Evolutionary conservation across 2,113 vertebrate genomes (phyloP), one percentile per base, ranked within the genome.

Genomic region (Phyllostomus hastatus): DNA sequence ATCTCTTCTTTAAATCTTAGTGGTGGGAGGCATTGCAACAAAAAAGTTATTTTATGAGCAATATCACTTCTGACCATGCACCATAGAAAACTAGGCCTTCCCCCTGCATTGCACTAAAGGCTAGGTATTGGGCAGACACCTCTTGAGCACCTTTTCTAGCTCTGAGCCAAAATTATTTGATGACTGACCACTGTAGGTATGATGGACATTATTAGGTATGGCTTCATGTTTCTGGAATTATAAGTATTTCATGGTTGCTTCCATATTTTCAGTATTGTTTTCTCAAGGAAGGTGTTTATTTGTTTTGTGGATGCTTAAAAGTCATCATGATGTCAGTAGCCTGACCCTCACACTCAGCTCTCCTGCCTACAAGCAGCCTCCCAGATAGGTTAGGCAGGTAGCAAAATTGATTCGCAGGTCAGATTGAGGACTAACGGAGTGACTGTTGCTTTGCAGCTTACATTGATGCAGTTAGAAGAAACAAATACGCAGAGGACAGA

Each of bases 391-490:
- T 67, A 80, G 59, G 1, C 59, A 95, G 70, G 26, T 66, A 80
- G 57, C 54, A 86, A 46, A 96, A 75, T 16, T 96, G 48, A 88
- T 72, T 80, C 95, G 69, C 15, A 80, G 88, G 85, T 82, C 83
- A 93, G 19, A 82, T 5, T 19, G 83, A 75, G 88, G 57, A 81
- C 91, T 97, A 88, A 95, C 12, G 4, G 52, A 88, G 9, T 20
- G 31, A 35, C 48, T 67, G 0, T 97, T 97, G 35, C 80, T 96
- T 96, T 97, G 28, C 73, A 99, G 99, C 99, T 94, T 98, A 99
- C 92, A 99, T 99, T 93, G 99, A 99, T 92, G 99, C 99, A 95
- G 98, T 99, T 81, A 97, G 98, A 95, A 99, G 98, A 97, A 99
- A 99, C 93, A 98, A 99, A 94, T 98, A 98, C 89, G 48, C 97